A percentile compares a stretch with the other conserved stretches of the same genome.
phyloP scores from a whole-genome alignment of 2,797 vertebrate species.

The Gallinago nigripennis region DNA sequence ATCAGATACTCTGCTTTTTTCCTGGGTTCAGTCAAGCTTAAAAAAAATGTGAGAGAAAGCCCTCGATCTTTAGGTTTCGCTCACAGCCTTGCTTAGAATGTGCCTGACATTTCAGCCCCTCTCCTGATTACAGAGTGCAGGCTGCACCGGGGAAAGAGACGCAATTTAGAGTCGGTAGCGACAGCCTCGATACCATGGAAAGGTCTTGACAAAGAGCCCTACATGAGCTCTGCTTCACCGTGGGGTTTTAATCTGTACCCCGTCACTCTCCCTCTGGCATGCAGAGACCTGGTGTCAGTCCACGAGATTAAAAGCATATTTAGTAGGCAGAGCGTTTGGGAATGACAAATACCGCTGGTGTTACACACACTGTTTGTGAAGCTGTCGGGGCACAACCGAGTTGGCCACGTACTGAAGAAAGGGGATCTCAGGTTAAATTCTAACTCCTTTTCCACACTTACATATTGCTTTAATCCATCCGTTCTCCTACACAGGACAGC shows the following conservation, averaged over 20 bases:
- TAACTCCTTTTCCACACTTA: neutral
- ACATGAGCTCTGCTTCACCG: neutral
- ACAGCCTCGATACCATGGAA: neutral
- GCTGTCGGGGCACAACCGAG: neutral
- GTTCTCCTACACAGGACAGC: constrained; percentile 21
- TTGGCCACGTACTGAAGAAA: neutral
- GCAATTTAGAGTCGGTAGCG: neutral
- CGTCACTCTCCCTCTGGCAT: neutral
- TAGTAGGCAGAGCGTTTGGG: neutral
- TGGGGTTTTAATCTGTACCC: constrained; percentile 26
- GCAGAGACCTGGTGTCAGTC: constrained; percentile 18
- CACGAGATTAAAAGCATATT: constrained; percentile 33
- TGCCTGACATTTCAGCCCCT: neutral
- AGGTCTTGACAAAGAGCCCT: neutral
- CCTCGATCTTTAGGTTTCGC: neutral
- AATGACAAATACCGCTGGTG: constrained; percentile 6
- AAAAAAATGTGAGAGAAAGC: neutral
- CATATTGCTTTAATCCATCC: constrained; percentile 22
- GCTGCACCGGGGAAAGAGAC: neutral
- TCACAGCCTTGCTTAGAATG: neutral
- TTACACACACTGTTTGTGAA: neutral
- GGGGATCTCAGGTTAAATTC: constrained; percentile 17
- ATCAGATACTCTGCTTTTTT: neutral
- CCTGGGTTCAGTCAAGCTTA: neutral
- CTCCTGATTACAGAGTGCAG: neutral